These are phyloP conservation scores for Phalanger gymnotis DNA, from an alignment of 2,797 vertebrate genomes.

Conservation along the genomic window DNA sequence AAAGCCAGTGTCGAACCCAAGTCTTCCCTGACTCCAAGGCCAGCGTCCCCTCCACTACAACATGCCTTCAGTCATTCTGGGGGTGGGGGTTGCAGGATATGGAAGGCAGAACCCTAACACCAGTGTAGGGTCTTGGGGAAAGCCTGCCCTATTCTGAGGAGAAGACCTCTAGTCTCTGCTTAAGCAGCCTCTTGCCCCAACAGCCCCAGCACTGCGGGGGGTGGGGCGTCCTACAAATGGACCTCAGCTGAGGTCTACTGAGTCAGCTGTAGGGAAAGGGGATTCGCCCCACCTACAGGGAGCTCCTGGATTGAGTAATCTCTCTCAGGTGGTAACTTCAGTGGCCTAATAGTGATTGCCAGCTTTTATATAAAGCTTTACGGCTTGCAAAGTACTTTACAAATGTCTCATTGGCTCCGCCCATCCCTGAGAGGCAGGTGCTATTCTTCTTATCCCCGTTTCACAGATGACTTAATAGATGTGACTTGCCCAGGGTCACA, in stretches of 20 bases:
- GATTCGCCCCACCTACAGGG: background rate
- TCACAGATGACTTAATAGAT: background rate
- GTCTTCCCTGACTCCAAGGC: background rate
- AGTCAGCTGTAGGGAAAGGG: background rate
- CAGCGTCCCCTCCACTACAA: too few relatives aligned
- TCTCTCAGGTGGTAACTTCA: background rate
- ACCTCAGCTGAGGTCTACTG: background rate
- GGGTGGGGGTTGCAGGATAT: too few relatives aligned
- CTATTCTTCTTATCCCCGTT: background rate
- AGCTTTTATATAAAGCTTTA: background rate
- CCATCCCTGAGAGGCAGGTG: background rate
- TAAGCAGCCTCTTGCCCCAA: too few relatives aligned
- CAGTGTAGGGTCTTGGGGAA: background rate
- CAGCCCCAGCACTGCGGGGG: too few relatives aligned
- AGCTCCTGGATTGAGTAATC: background rate
- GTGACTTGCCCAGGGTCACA: background rate
- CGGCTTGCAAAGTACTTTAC: background rate
- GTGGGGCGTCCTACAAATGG: too few relatives aligned
- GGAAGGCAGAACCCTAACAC: background rate
- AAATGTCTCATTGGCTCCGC: background rate
- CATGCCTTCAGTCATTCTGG: too few relatives aligned
- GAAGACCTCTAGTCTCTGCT: background rate
- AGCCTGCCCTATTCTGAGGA: background rate
- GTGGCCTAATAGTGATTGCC: background rate
- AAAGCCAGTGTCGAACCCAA: background rate